Evolutionary conservation across 2,113 vertebrate species (phyloP), one percentile per base, ranked within the genome.

Genomic region (Rattus norvegicus): DNA sequence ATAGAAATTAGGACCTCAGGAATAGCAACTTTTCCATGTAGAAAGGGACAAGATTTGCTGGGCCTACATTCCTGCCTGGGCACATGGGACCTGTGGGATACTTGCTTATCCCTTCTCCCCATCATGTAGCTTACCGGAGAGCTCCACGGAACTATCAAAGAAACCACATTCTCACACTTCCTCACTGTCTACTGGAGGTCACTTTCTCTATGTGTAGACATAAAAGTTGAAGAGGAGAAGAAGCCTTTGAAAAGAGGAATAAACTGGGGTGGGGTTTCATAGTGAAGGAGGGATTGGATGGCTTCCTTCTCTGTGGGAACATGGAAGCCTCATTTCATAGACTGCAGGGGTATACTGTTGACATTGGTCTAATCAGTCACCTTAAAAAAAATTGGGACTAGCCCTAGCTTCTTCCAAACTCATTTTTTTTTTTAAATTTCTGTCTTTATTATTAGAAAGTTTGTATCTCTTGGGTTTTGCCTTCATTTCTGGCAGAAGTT

Each of bases 401-500:
- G 22, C 49, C 19, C 9, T 30, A 88, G 17, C 76, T 90, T 84
- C 22, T 33, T 90, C 39, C 43, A 75, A 75, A 36, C 11, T 73
- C 73, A 8, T 43, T 43, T 43, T 43, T 43, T 43, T 7, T 63
- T 67, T 65, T 11, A 65, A 67, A 65, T 30, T 28, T 67, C 4
- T 43, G 72, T 43, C 72, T 72, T 79, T 14, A 22, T 56, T 52
- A 49, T 77, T 95, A 91, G 91, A 61, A 84, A 63, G 84, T n/a
- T 39, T 76, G 56, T 88, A 19, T 86, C 54, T 67, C 20, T 69
- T n/a, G 12, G 63, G 49, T 16, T 56, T 90, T 77, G 56, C 47
- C 36, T 93, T 93, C 24, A 75, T 89, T 89, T 79, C 63, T 92
- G 76, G 54, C n/a, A 72, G 19, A 93, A 69, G 52, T 67, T 33